Evolutionary conservation across 2,888 invertebrate species (phyloP).

Genomic region (Plutella xylostella): DNA sequence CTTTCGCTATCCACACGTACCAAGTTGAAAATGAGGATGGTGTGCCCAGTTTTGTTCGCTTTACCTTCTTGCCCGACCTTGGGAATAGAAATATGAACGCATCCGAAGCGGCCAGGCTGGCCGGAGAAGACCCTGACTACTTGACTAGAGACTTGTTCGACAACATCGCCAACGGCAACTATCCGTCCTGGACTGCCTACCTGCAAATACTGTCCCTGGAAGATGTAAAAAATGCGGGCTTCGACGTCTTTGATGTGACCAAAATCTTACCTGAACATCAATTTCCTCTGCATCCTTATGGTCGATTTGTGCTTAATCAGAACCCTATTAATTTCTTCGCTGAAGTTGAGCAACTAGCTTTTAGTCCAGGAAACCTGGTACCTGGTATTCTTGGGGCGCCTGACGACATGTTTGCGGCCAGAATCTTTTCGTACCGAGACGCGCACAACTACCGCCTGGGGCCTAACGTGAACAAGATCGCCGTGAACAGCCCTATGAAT

Average conservation of each 20-base stretch:
- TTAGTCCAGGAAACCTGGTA: constrained; percentile 82
- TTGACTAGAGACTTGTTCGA: constrained; percentile 38
- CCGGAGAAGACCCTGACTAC: constrained; percentile 38
- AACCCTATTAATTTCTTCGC: constrained; percentile 56
- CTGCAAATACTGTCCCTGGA: constrained; percentile 39
- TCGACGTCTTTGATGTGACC: constrained; percentile 44
- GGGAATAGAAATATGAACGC: constrained; percentile 45
- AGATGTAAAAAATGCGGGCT: constrained; percentile 30
- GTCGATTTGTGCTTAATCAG: constrained; percentile 42
- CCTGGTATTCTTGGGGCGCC: constrained; percentile 50
- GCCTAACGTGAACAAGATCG: not conserved
- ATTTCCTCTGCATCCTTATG: constrained; percentile 75
- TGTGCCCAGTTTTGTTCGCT: constrained; percentile 47
- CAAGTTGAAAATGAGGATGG: constrained; percentile 54
- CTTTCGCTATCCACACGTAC: constrained; percentile 53
- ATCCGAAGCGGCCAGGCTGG: constrained; percentile 26
- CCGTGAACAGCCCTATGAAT: constrained; percentile 16
- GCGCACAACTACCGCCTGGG: constrained; percentile 58
- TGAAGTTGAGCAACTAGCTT: constrained; percentile 25
- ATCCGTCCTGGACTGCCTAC: constrained; percentile 37
- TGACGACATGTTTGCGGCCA: constrained; percentile 55
- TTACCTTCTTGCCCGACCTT: constrained; percentile 36
- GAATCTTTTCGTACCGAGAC: constrained; percentile 55
- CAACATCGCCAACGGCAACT: constrained; percentile 35
- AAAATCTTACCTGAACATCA: constrained; percentile 69